Evolutionary conservation across 2,888 invertebrate genomes (phyloP).

Genomic region (Chaetogeoica ovagalla): DNA sequence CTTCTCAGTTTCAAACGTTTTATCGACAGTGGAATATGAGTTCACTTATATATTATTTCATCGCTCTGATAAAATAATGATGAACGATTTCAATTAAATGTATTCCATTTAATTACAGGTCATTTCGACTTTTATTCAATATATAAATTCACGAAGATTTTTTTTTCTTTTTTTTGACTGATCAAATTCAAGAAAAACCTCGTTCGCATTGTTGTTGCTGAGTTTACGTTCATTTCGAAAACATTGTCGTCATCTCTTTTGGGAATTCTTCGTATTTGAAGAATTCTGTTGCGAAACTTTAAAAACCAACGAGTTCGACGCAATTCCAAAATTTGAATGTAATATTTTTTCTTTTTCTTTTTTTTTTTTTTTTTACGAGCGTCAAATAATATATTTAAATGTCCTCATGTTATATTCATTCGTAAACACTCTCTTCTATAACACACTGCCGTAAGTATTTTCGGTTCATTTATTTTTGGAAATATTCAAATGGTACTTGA

Average conservation of each 20-base stretch:
- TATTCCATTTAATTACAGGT: too few relatives aligned
- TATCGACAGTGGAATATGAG: too few relatives aligned
- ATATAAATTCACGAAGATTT: slow-evolving; percentile 11
- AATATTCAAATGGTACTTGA: too few relatives aligned
- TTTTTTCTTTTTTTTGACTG: slow-evolving; percentile 22
- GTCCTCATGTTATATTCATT: too few relatives aligned
- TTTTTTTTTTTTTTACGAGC: background rate
- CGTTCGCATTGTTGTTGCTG: background rate
- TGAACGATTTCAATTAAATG: too few relatives aligned
- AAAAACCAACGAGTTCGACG: slow-evolving; percentile 17
- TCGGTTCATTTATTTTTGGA: too few relatives aligned
- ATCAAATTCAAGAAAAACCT: slow-evolving; percentile 1
- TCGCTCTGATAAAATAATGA: too few relatives aligned
- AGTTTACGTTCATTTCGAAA: background rate
- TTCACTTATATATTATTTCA: too few relatives aligned
- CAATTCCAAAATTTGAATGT: background rate
- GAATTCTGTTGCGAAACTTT: slow-evolving; percentile 9
- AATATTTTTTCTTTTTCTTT: background rate
- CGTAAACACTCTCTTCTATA: too few relatives aligned
- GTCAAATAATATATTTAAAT: background rate
- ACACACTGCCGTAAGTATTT: too few relatives aligned
- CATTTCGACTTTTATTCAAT: background rate
- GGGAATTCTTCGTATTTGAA: background rate
- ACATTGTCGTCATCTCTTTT: background rate
- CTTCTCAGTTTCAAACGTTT: too few relatives aligned